These are phyloP conservation scores for Chloroceryle amazona DNA, from an alignment of 2,797 vertebrate species.

Conservation along the genomic window DNA sequence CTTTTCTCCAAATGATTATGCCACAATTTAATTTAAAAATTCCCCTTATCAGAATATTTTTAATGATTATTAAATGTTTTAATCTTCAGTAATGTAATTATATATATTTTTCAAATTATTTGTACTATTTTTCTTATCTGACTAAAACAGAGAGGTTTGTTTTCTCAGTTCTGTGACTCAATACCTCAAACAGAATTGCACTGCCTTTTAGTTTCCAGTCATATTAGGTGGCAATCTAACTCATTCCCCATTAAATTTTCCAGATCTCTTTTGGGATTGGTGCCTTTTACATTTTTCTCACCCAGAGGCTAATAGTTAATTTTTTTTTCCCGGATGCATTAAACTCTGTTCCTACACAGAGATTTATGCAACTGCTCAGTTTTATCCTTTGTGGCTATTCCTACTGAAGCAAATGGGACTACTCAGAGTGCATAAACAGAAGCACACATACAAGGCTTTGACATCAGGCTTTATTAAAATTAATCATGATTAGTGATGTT, in stretches of 20 bases:
- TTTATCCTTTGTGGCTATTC: neutral
- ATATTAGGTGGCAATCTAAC: neutral
- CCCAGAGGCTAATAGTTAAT: slow-evolving; percentile 7
- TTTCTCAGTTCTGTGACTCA: neutral
- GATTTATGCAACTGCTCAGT: neutral
- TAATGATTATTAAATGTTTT: neutral
- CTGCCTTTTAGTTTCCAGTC: neutral
- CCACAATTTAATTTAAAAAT: neutral
- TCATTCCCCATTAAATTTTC: slow-evolving; percentile 1
- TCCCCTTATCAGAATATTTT: neutral
- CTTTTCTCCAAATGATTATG: neutral
- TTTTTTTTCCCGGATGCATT: slow-evolving; percentile 9
- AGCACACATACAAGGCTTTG: neutral
- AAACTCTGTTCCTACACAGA: neutral
- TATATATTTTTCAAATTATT: neutral
- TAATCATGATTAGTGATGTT: neutral
- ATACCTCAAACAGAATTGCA: neutral
- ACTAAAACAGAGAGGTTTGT: slow-evolving; percentile 14
- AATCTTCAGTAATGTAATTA: neutral
- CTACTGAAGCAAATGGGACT: neutral
- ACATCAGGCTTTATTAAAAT: neutral
- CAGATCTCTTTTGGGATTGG: neutral
- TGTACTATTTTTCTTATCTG: slow-evolving; percentile 34
- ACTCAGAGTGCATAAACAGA: neutral
- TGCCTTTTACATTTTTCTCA: neutral